A percentile compares a stretch with the other conserved stretches of the same genome.
These are phyloP conservation scores for Phrynosoma blainvillii DNA, from an alignment of 2,113 vertebrate species.

Conservation along the genomic window DNA sequence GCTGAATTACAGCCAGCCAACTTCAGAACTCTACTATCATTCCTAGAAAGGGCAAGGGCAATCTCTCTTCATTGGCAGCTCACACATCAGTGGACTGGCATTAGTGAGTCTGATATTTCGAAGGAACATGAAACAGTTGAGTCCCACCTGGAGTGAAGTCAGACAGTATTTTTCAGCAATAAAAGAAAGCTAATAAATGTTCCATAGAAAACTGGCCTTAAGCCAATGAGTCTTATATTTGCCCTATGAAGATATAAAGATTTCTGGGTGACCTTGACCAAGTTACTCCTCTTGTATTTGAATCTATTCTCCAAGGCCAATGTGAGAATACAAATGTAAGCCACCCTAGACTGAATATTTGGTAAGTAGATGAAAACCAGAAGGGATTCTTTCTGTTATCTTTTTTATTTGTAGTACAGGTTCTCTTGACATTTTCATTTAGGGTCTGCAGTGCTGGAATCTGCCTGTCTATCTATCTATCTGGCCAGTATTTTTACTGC, in stretches of 20 bases:
- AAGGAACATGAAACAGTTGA: background rate
- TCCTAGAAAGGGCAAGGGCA: background rate
- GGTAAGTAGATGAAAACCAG: background rate
- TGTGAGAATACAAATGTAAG: background rate
- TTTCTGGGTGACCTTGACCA: background rate
- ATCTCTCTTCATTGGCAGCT: background rate
- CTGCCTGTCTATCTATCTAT: no score
- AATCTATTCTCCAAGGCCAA: background rate
- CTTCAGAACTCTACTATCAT: background rate
- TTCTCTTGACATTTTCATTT: no score
- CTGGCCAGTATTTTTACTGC: no score
- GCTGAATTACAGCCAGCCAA: background rate
- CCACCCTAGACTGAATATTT: background rate
- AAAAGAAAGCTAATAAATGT: background rate
- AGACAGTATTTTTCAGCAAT: background rate
- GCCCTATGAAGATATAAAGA: background rate
- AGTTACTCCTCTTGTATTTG: background rate
- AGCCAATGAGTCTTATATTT: background rate
- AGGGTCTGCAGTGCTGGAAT: no score
- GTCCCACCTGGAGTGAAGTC: background rate
- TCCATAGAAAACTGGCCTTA: background rate
- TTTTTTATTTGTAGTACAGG: no score
- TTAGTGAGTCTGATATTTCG: background rate
- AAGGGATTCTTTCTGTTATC: no score
- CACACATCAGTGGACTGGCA: background rate